Conservation (phyloP, 2,113 vertebrate species). For the Lycaon pictus region DNA sequence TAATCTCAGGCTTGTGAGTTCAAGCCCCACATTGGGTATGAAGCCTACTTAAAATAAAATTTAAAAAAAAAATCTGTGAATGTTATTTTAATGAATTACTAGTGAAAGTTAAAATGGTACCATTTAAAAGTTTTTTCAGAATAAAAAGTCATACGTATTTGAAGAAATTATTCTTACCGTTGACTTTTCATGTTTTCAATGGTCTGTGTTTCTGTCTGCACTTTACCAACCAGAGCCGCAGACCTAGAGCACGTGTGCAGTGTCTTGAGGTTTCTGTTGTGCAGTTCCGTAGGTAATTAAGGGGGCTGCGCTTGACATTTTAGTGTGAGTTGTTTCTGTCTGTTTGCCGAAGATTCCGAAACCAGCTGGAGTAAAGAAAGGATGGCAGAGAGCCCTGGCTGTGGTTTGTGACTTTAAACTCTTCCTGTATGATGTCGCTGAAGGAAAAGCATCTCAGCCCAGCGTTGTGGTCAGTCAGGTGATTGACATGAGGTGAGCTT, state of each 20-base stretch:
- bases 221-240: background rate
- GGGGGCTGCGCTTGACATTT: background rate
- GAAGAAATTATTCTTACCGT: background rate
- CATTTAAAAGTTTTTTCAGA: background rate
- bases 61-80: background rate
- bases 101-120: constrained; percentile 36
- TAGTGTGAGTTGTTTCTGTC: constrained; percentile 23
- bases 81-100: constrained; percentile 17
- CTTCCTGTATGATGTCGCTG: constrained; percentile 96
- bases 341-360: constrained; percentile 93
- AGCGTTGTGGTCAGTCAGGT: constrained; percentile 96
- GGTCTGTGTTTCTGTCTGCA: background rate
- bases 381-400: constrained; percentile 96
- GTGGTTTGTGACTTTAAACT: constrained; percentile 99
- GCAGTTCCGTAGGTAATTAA: background rate
- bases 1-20: no score
- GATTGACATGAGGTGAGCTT: constrained; percentile 97
- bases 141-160: background rate
- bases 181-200: background rate
- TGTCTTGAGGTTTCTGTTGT: background rate
- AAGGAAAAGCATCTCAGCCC: constrained; percentile 95
- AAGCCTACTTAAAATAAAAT: no score
- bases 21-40: no score
- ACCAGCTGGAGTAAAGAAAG: constrained; percentile 98
- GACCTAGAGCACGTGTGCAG: background rate